These are phyloP conservation scores for Pseudococcus jackbeardsleyi DNA, from an alignment of 2,888 invertebrate genomes.

Conservation along the genomic window DNA sequence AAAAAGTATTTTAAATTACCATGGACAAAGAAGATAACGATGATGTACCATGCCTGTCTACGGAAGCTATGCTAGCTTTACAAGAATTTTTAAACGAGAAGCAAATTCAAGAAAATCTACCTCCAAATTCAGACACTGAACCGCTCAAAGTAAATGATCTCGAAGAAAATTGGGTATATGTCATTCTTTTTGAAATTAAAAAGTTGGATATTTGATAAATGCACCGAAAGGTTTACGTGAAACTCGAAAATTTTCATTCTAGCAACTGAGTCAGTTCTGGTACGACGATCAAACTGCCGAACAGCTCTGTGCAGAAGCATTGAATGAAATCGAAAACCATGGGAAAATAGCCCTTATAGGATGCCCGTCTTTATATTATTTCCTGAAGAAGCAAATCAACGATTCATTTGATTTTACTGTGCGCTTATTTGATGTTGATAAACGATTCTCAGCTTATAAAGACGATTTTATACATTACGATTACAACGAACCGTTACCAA, in stretches of 20 bases:
- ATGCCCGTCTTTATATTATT: constrained; percentile 86
- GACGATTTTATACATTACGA: constrained; percentile 88
- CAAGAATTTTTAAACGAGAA: constrained; percentile 20
- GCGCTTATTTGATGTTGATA: constrained; percentile 86
- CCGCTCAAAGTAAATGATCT: constrained; percentile 55
- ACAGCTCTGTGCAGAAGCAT: constrained; percentile 78
- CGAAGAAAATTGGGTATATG: constrained; percentile 53
- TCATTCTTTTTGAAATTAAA: not conserved
- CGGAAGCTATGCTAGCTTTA: constrained; percentile 15
- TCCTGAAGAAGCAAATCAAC: constrained; percentile 65
- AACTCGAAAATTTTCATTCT: constrained; percentile 67
- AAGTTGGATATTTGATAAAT: not conserved
- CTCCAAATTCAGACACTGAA: not conserved
- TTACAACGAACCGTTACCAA: constrained; percentile 81
- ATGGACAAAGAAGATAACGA: constrained; percentile 55
- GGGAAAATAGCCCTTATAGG: constrained; percentile 86
- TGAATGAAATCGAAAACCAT: constrained; percentile 72
- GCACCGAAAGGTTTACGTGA: constrained; percentile 48
- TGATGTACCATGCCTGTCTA: constrained; percentile 36
- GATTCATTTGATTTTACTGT: constrained; percentile 73
- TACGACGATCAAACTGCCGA: constrained; percentile 86
- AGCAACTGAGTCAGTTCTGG: constrained; percentile 99
- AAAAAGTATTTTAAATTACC: not conserved
- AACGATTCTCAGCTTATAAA: constrained; percentile 83
- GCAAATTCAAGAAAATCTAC: constrained; percentile 16